Conservation (phyloP, 2,797 vertebrate species). For the Martes flavigula region DNA sequence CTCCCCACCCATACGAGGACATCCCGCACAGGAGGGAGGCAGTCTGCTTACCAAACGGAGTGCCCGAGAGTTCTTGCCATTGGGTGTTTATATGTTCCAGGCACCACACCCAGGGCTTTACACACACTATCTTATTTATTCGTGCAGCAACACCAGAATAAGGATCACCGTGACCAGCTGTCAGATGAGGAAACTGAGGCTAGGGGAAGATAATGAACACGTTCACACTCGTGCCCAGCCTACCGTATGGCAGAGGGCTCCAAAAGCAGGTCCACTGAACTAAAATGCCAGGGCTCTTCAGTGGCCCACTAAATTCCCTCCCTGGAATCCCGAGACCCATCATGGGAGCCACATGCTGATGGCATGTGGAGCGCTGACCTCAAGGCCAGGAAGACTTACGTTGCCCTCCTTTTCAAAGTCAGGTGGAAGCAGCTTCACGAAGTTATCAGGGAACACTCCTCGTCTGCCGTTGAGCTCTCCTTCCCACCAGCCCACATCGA, state of each 20-base stretch:
- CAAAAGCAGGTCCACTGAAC: background rate
- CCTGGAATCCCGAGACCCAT: background rate
- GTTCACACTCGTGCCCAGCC: background rate
- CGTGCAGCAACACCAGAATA: background rate
- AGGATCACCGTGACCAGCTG: background rate
- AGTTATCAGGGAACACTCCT: slow-evolving; percentile 98
- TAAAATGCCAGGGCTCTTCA: background rate
- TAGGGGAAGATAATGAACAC: background rate
- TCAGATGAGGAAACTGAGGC: background rate
- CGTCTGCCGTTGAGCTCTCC: slow-evolving; percentile 93
- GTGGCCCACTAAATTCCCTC: background rate
- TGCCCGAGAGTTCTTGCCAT: background rate
- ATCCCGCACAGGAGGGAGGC: background rate
- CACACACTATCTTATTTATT: background rate
- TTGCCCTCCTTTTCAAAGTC: slow-evolving; percentile 96
- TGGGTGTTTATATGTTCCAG: background rate
- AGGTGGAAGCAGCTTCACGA: slow-evolving; percentile 94
- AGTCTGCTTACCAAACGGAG: background rate
- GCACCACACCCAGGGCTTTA: background rate
- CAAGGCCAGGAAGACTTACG: slow-evolving; percentile 77
- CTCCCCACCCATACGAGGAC: background rate
- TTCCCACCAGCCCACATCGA: slow-evolving; percentile 98
- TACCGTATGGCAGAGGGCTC: background rate
- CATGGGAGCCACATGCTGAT: background rate
- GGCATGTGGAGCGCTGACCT: background rate